phyloP scores from a whole-genome alignment of 1,140 invertebrate species.

The Thalassaphorura encarpata region DNA sequence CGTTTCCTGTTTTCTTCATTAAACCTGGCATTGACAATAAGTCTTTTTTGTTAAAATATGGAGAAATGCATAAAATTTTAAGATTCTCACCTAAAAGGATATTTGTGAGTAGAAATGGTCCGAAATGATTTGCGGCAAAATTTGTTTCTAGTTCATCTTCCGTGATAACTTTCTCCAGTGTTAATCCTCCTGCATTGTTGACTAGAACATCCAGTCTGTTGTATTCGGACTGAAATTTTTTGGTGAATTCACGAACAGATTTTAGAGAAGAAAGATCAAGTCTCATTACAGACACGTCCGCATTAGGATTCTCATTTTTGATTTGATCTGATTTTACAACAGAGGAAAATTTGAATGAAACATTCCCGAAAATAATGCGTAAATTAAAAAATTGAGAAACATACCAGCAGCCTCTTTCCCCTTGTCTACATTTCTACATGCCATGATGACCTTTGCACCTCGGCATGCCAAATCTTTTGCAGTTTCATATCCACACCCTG shows the following conservation, averaged over 20 bases:
- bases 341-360: too few relatives aligned
- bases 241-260: slow-evolving; percentile 25
- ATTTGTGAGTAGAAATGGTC: slow-evolving; percentile 42
- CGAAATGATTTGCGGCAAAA: slow-evolving; percentile 41
- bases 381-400: too few relatives aligned
- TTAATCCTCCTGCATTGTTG: slow-evolving; percentile 42
- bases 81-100: slow-evolving; percentile 39
- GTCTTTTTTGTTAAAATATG: background rate
- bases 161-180: slow-evolving; percentile 35
- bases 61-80: background rate
- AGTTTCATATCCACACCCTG: background rate
- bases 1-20: slow-evolving; percentile 58
- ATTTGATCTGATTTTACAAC: slow-evolving; percentile 18
- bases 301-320: slow-evolving; percentile 16
- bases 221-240: slow-evolving; percentile 32
- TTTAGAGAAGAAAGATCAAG: slow-evolving; percentile 23
- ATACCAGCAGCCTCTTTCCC: background rate
- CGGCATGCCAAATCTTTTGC: background rate
- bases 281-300: slow-evolving; percentile 25
- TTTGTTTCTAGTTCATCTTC: slow-evolving; percentile 40
- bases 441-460: background rate
- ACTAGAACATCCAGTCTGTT: slow-evolving; percentile 41
- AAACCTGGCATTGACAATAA: slow-evolving; percentile 49
- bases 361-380: too few relatives aligned
- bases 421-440: background rate